A percentile compares a stretch with the other conserved stretches of the same genome.
Conservation (phyloP, 2,888 invertebrate genomes). For the Dilophus febrilis region DNA sequence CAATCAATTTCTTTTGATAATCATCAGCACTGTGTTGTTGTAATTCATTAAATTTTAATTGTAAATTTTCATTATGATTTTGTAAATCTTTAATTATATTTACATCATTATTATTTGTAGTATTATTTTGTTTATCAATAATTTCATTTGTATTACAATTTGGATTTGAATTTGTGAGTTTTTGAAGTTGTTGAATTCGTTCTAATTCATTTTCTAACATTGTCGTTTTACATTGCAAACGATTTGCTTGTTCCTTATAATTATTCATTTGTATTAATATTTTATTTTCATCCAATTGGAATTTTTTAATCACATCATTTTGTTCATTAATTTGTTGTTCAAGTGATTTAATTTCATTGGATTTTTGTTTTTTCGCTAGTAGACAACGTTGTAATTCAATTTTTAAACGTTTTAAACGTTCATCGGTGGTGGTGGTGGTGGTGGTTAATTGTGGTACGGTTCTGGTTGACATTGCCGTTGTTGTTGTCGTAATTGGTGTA, state of each 20-base stretch:
- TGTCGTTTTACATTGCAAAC: constrained; percentile 13
- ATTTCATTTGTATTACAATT: no score
- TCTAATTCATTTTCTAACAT: constrained; percentile 25
- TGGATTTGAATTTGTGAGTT: no score
- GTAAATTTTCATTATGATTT: constrained; percentile 25
- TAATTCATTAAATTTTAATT: constrained; percentile 30
- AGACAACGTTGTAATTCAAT: constrained; percentile 32
- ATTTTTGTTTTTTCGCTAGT: constrained; percentile 29
- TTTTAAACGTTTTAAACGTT: constrained; percentile 29
- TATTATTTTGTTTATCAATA: no score
- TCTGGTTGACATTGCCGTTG: constrained; percentile 1
- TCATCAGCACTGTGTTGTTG: constrained; percentile 9
- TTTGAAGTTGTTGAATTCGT: constrained; percentile 23
- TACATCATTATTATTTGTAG: constrained; percentile 11
- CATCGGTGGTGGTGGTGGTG: constrained; percentile 22
- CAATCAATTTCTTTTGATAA: not conserved
- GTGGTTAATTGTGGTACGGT: not conserved
- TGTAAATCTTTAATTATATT: constrained; percentile 29
- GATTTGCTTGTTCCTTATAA: constrained; percentile 18
- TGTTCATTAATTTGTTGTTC: constrained; percentile 23
- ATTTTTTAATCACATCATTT: constrained; percentile 17
- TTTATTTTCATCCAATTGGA: constrained; percentile 25
- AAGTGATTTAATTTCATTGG: constrained; percentile 34
- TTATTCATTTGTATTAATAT: constrained; percentile 20
- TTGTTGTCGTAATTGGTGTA: no score